Evolutionary conservation across 2,113 vertebrate genomes (phyloP).

Genomic region (Brachyistius frenatus): DNA sequence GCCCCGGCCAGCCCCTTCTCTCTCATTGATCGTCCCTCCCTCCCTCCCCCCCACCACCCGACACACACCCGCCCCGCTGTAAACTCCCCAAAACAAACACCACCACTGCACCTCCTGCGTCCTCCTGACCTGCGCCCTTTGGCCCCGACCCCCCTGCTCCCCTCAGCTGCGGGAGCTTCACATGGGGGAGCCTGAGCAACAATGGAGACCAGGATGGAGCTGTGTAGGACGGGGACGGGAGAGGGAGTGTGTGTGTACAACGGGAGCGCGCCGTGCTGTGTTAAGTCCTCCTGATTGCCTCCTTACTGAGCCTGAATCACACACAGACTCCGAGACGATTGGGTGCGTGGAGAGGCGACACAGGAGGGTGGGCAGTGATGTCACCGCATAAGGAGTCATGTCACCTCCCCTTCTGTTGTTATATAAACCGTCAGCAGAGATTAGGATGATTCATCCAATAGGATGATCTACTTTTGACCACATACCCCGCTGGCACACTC

Average conservation of each 20-base stretch:
- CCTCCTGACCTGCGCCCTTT: conserved; percentile 59
- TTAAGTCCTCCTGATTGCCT: conserved; percentile 33
- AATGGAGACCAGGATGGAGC: conserved; percentile 51
- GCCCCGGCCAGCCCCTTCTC: conserved; percentile 56
- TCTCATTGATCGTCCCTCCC: conserved; percentile 71
- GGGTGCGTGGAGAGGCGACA: conserved; percentile 33
- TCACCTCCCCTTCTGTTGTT: conserved; percentile 71
- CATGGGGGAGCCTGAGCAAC: conserved; percentile 50
- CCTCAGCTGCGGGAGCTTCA: conserved; percentile 36
- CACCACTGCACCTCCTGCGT: conserved; percentile 32
- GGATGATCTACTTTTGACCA: conserved; percentile 71
- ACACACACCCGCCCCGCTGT: neutral
- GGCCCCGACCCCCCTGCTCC: conserved; percentile 43
- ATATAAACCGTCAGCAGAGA: conserved; percentile 79
- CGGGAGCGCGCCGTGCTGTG: conserved; percentile 16
- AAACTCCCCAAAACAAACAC: conserved; percentile 40
- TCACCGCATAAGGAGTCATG: conserved; percentile 62
- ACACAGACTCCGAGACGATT: conserved; percentile 53
- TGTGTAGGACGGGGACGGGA: conserved; percentile 28
- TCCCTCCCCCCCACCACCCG: conserved; percentile 29
- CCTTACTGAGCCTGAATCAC: conserved; percentile 42
- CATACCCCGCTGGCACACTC: conserved; percentile 54
- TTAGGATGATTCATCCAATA: conserved; percentile 74
- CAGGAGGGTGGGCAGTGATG: conserved; percentile 56
- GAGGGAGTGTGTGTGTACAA: conserved; percentile 36